Evolutionary conservation across 2,797 vertebrate species (phyloP).

Genomic region (Tinamus major): DNA sequence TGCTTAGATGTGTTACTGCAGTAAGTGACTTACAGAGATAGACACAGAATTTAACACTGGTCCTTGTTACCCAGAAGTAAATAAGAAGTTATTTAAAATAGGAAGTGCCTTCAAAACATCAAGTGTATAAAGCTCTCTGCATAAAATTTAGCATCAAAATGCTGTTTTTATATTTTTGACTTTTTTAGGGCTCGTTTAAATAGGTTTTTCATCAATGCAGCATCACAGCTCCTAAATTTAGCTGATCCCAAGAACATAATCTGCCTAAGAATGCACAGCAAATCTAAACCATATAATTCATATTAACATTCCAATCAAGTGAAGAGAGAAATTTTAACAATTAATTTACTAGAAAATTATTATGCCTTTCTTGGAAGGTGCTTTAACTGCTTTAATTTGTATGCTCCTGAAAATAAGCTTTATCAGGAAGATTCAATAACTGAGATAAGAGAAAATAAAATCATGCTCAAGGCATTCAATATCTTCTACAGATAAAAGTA

Average conservation of each 20-base stretch:
- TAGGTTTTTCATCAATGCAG: background rate
- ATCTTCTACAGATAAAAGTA: background rate
- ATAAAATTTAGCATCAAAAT: background rate
- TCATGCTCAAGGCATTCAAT: background rate
- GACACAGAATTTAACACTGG: background rate
- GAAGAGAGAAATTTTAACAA: background rate
- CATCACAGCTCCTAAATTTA: background rate
- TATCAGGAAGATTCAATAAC: background rate
- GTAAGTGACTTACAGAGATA: background rate
- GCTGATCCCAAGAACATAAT: background rate
- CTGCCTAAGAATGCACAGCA: background rate
- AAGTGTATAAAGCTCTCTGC: background rate
- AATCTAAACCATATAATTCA: background rate
- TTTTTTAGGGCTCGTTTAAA: background rate
- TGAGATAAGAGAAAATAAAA: background rate
- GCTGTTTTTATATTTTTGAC: rapidly evolving
- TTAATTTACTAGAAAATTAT: background rate
- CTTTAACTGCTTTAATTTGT: background rate
- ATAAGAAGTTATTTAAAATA: background rate
- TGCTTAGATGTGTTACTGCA: background rate
- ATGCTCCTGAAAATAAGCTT: background rate
- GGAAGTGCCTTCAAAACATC: rapidly evolving
- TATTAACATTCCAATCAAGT: background rate
- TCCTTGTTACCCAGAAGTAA: background rate
- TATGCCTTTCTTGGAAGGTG: background rate